Evolutionary conservation across 2,888 invertebrate species (phyloP).

Genomic region (Lithodes maja): DNA sequence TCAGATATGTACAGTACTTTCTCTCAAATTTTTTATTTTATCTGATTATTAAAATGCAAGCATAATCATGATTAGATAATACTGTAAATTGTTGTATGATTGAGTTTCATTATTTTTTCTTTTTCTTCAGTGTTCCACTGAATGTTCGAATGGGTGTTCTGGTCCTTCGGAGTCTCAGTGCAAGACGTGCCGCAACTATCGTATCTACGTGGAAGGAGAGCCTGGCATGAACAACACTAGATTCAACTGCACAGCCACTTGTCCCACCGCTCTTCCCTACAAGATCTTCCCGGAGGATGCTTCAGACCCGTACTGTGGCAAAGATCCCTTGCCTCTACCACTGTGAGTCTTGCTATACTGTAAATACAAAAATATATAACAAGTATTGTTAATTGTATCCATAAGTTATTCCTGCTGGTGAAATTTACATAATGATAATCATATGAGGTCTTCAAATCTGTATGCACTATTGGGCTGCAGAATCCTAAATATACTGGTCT

Average conservation of each 20-base stretch:
- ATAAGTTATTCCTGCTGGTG: too few relatives aligned
- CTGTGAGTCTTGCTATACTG: constrained; percentile 44
- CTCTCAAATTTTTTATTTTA: not conserved
- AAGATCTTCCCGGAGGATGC: constrained; percentile 85
- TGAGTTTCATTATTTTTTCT: not conserved
- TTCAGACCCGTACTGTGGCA: constrained; percentile 86
- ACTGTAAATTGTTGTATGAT: not conserved
- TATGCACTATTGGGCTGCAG: too few relatives aligned
- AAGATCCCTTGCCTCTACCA: constrained; percentile 73
- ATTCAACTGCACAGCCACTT: constrained; percentile 90
- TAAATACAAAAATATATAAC: too few relatives aligned
- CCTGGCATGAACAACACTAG: constrained; percentile 77
- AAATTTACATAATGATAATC: too few relatives aligned
- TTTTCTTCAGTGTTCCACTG: constrained; percentile 78
- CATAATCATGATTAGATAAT: too few relatives aligned
- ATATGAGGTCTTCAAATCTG: too few relatives aligned
- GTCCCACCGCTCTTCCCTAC: constrained; percentile 86
- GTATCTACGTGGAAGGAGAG: constrained; percentile 79
- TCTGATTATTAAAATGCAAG: not conserved
- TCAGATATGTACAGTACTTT: not conserved
- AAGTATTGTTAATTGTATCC: too few relatives aligned
- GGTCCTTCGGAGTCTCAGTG: constrained; percentile 87
- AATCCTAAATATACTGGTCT: too few relatives aligned
- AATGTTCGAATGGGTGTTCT: constrained; percentile 86
- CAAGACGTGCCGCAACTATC: constrained; percentile 84